Evolutionary conservation across 64 coral and sea anemone genomes (phyloP).

Genomic region (Catalaphyllia jardinei): DNA sequence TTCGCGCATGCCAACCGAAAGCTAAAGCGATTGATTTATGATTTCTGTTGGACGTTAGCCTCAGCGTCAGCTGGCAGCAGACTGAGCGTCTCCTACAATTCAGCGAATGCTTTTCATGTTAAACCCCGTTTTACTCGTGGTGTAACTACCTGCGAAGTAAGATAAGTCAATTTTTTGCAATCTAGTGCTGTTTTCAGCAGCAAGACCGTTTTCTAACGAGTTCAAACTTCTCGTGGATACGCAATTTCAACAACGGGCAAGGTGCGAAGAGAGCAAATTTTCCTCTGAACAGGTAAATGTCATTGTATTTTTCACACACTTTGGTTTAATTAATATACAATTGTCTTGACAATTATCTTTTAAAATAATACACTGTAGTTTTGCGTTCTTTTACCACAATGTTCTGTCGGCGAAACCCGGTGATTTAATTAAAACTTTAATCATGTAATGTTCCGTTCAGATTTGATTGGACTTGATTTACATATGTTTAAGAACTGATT

Average conservation of each 20-base stretch:
- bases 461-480: neutral
- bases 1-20: neutral
- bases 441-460: neutral
- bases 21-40: conserved; percentile 32
- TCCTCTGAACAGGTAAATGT: neutral
- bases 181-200: neutral
- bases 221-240: neutral
- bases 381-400: neutral
- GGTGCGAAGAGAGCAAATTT: conserved; percentile 7
- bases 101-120: conserved; percentile 13
- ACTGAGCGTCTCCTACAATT: conserved; percentile 11
- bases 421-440: conserved; percentile 13
- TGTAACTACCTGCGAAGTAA: conserved; percentile 14
- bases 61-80: neutral
- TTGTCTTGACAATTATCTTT: conserved; percentile 23
- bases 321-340: conserved; percentile 17
- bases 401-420: neutral
- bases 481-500: no score
- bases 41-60: conserved; percentile 25
- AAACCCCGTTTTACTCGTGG: neutral
- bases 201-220: neutral
- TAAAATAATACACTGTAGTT: neutral
- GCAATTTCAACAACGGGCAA: neutral
- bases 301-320: neutral
- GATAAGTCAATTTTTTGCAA: neutral